Conservation (phyloP, 1,140 invertebrate genomes). For the Drosophila equinoxialis region DNA sequence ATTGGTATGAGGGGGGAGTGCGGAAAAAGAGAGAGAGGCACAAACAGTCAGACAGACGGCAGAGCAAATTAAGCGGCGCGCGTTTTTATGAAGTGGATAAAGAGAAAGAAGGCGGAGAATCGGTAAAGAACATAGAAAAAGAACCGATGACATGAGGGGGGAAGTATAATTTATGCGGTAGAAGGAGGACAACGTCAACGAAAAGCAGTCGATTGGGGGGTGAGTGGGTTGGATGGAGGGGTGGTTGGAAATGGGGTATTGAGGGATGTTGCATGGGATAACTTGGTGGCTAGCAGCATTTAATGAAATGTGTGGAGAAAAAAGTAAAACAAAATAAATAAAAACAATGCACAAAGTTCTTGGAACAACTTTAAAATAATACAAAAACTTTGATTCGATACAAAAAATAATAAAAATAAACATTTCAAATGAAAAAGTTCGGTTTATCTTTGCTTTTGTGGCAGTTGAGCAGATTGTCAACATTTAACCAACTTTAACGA, state of each 20-base stretch:
- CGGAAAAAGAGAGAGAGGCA: background rate
- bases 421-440: background rate
- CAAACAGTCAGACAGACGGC: conserved; percentile 40
- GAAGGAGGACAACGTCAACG: conserved; percentile 13
- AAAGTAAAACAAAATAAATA: background rate
- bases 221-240: background rate
- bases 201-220: background rate
- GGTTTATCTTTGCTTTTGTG: background rate
- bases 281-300: conserved; percentile 36
- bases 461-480: background rate
- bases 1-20: background rate
- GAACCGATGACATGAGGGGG: conserved; percentile 39
- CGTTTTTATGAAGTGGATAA: conserved; percentile 53
- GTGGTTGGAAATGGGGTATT: background rate
- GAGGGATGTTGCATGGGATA: conserved; percentile 14
- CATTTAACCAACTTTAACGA: background rate
- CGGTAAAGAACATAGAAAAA: conserved; percentile 39
- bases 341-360: conserved; percentile 38
- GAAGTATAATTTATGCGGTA: conserved; percentile 42
- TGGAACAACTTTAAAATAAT: conserved; percentile 38
- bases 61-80: conserved; percentile 47
- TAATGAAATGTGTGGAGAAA: conserved; percentile 32
- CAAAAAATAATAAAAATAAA: conserved; percentile 17
- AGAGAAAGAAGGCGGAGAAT: conserved; percentile 26
- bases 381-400: conserved; percentile 38